Conservation (phyloP, 2,888 invertebrate species). For the Drosophila neonasuta region DNA sequence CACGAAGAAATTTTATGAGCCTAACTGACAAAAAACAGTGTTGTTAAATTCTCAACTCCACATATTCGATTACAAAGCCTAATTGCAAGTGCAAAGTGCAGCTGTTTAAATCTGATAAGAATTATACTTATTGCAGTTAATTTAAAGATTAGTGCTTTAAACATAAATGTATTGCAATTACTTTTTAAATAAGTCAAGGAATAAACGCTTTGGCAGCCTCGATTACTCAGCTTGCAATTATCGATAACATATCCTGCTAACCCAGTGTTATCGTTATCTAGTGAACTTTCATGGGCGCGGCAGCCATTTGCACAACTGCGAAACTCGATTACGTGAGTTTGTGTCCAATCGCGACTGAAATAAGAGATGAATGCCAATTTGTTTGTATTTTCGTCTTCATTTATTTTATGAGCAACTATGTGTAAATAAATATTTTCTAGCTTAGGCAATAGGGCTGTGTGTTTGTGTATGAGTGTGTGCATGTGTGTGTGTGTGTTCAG, state of each 20-base stretch:
- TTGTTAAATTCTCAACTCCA: background rate
- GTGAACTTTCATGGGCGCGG: background rate
- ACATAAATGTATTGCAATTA: background rate
- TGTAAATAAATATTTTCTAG: constrained; percentile 11
- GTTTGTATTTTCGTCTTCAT: constrained; percentile 10
- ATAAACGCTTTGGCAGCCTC: background rate
- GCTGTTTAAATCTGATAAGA: background rate
- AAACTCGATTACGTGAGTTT: constrained; percentile 4
- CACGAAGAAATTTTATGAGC: background rate
- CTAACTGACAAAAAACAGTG: background rate
- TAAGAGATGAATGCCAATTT: background rate
- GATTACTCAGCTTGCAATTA: background rate
- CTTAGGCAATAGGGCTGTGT: constrained; percentile 5
- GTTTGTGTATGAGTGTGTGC: background rate
- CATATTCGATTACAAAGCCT: background rate
- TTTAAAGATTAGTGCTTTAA: background rate
- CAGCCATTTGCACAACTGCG: background rate
- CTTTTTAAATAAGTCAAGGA: background rate
- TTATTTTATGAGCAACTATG: constrained; percentile 26
- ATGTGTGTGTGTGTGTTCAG: constrained; percentile 18
- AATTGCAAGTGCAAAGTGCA: background rate
- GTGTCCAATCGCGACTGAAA: background rate
- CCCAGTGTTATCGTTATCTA: background rate
- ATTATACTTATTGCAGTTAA: background rate
- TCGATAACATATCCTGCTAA: background rate